Evolutionary conservation across 2,113 vertebrate species (phyloP).

Genomic region (Fregata magnificens): DNA sequence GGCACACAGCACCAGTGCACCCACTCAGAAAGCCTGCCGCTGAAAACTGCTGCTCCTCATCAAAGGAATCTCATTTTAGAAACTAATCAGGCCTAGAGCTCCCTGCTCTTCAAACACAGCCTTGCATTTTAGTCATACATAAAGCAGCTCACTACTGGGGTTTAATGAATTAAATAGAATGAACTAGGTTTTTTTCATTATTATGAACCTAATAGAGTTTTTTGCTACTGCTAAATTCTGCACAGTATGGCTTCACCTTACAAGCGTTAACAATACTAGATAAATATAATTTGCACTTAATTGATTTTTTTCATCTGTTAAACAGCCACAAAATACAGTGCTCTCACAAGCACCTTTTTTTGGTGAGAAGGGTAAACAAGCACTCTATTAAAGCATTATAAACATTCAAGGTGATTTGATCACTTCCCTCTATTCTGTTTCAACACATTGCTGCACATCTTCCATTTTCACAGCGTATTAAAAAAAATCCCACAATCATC

Average conservation of each 20-base stretch:
- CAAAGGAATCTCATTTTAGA: not conserved
- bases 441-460: not conserved
- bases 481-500: not conserved
- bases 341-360: constrained; percentile 39
- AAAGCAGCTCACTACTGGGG: not conserved
- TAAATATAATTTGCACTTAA: constrained; percentile 55
- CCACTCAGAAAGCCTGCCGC: not conserved
- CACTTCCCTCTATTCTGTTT: not conserved
- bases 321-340: constrained; percentile 11
- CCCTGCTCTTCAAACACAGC: not conserved
- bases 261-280: constrained; percentile 32
- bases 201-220: not conserved
- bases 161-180: not conserved
- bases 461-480: not conserved
- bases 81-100: not conserved
- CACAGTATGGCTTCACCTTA: constrained; percentile 18
- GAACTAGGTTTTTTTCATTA: not conserved
- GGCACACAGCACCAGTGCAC: not conserved
- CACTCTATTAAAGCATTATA: constrained; percentile 61
- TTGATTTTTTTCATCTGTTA: not conserved
- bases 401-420: constrained; percentile 8
- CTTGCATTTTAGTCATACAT: not conserved
- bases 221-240: not conserved
- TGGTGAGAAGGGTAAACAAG: constrained; percentile 63
- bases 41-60: not conserved